Conservation (phyloP, 2,797 vertebrate genomes). For the Heterohyrax brucei region DNA sequence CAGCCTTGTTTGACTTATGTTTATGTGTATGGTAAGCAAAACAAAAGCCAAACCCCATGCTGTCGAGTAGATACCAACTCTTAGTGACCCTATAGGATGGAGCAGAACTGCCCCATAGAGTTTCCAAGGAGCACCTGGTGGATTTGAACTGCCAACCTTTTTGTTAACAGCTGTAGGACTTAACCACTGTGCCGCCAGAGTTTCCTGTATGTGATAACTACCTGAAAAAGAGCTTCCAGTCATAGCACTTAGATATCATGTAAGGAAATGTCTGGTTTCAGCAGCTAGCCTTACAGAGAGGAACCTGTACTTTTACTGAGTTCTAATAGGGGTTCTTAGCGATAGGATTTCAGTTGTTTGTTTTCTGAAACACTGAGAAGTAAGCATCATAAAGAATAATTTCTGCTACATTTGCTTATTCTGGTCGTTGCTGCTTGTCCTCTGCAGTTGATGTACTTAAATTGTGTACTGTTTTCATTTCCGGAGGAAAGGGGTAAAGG, state of each 20-base stretch:
- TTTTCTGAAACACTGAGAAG: neutral
- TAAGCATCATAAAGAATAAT: neutral
- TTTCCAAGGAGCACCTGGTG: too few species aligned
- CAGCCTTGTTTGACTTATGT: neutral
- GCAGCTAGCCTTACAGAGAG: neutral
- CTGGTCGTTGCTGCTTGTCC: neutral
- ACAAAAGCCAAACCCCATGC: too few species aligned
- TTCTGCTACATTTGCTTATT: conserved; percentile 5
- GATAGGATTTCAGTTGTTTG: neutral
- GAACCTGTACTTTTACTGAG: neutral
- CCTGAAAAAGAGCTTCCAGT: neutral
- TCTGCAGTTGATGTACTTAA: neutral
- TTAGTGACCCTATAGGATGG: too few species aligned
- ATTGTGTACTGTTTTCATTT: conserved; percentile 24
- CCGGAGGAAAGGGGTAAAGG: conserved; percentile 46
- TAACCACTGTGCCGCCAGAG: too few species aligned
- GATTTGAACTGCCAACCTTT: too few species aligned
- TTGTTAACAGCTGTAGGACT: too few species aligned
- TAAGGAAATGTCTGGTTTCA: neutral
- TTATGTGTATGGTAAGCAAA: neutral
- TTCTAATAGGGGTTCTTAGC: neutral
- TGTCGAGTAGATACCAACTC: too few species aligned
- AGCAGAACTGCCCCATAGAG: too few species aligned
- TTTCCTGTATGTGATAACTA: too few species aligned
- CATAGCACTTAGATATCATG: neutral